Base-by-base conservation (phyloP, 2,888 invertebrate species). In the Chaitophorus viminalis region DNA sequence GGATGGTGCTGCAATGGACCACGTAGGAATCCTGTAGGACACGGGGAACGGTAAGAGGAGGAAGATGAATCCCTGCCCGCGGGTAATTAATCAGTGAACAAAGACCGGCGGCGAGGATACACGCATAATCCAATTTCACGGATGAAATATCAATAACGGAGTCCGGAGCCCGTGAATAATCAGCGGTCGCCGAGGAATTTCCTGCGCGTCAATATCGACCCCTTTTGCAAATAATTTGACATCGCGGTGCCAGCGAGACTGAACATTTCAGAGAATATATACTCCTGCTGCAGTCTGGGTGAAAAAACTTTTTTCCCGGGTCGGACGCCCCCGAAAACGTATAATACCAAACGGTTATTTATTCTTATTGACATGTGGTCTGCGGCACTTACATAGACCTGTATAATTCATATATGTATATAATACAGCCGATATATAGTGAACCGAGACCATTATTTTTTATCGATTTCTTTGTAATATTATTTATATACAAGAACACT, bases 61-160 rank as follows among this genome's bases (percentile, higher is more conserved):
- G 81, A 86, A 79, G 77, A 87, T 60, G 87, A 86, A 81, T 87
- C 79, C 81, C 87, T 81, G 77, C 77, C 78, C 86, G 72, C 39
- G 87, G 87, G 87, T 81, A 87, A 87, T 87, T 87, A 87, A 87
- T 87, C 87, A n/a, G 74, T 11, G 79, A 79, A 81, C 74, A 81
- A 74, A 74, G 74, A 29, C 33, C 87, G 72, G 60, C 79, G 60
- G 86, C 21, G 54, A 46, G 76, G 33, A 74, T 75, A 87, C 87
- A 81, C 54, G 87, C 65, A 75, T 87, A 87, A 87, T 87, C 87
- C 87, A 81, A 87, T 87, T 87, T 87, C 87, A 87, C 87, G 87
- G 87, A 87, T 72, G 87, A 81, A 87, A 87, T 87, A 87, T 87
- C 87, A 87, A 87, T 87, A 74, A 87, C 86, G 78, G 70, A 54